These are phyloP conservation scores for Plutella xylostella DNA, from an alignment of 2,888 invertebrate genomes.

Conservation along the genomic window DNA sequence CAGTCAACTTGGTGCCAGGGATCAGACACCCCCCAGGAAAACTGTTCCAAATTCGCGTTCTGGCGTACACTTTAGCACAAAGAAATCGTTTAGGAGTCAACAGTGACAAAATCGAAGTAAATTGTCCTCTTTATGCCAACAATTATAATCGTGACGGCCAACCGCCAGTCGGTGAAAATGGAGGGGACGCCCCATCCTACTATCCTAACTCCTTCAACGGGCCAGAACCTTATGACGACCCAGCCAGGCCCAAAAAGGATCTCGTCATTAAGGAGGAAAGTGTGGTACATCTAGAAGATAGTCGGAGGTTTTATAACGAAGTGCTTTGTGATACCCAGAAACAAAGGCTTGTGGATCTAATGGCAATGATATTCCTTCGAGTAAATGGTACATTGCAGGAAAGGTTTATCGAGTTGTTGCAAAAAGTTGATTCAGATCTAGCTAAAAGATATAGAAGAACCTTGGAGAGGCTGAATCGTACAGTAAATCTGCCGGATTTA, in stretches of 20 bases:
- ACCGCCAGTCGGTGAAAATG: conserved; percentile 79
- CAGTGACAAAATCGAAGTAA: conserved; percentile 37
- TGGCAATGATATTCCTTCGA: background rate
- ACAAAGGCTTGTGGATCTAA: background rate
- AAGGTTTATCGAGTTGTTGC: background rate
- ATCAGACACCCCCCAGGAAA: conserved; percentile 41
- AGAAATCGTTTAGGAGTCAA: conserved; percentile 39
- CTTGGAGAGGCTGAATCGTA: background rate
- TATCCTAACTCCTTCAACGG: conserved; percentile 94
- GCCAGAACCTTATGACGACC: conserved; percentile 74
- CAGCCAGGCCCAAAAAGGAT: conserved; percentile 23
- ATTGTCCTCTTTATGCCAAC: conserved; percentile 33
- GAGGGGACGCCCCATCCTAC: conserved; percentile 90
- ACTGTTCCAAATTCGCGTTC: conserved; percentile 32
- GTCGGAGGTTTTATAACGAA: background rate
- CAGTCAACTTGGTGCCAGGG: conserved; percentile 46
- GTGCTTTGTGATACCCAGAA: background rate
- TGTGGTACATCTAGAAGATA: background rate
- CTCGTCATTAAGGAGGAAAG: too few species aligned
- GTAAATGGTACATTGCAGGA: background rate
- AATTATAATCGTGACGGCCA: conserved; percentile 58
- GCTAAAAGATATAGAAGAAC: background rate
- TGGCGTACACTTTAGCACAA: conserved; percentile 38
- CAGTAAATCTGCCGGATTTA: background rate
- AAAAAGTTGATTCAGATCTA: background rate